Conservation (phyloP, 2,797 vertebrate genomes). For the Cynodonichthys magdalenae region DNA sequence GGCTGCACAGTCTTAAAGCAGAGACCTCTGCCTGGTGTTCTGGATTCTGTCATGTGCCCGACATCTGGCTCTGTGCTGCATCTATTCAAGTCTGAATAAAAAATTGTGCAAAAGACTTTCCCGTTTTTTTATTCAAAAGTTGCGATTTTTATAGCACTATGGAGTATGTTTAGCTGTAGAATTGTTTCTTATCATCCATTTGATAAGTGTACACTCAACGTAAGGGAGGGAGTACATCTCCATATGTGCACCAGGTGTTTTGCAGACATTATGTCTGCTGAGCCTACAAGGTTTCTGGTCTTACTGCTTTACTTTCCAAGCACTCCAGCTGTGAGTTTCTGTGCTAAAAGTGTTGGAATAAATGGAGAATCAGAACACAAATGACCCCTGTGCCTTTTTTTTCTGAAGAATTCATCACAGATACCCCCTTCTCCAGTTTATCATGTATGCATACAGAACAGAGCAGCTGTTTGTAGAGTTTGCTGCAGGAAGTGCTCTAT, state of each 20-base stretch:
- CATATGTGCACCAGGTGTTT: slow-evolving; percentile 59
- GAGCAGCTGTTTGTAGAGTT: slow-evolving; percentile 74
- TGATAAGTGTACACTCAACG: slow-evolving; percentile 22
- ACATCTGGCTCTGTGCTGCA: slow-evolving; percentile 59
- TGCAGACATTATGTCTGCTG: slow-evolving; percentile 55
- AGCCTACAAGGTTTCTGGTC: slow-evolving; percentile 50
- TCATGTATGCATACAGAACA: slow-evolving; percentile 43
- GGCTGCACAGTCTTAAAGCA: slow-evolving; percentile 67
- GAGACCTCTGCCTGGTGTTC: slow-evolving; percentile 68
- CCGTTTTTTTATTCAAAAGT: slow-evolving; percentile 26
- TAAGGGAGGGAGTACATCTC: slow-evolving; percentile 13
- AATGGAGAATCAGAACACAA: slow-evolving; percentile 48
- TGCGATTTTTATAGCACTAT: background rate
- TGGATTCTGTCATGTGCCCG: slow-evolving; percentile 75
- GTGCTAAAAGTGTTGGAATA: slow-evolving; percentile 39
- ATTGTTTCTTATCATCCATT: slow-evolving; percentile 15
- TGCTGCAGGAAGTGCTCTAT: slow-evolving; percentile 77
- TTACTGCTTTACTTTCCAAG: slow-evolving; percentile 26
- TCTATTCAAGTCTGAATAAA: slow-evolving; percentile 28
- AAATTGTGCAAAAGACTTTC: slow-evolving; percentile 13
- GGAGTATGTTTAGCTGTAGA: background rate
- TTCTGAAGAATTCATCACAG: slow-evolving; percentile 60
- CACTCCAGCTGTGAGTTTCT: slow-evolving; percentile 53
- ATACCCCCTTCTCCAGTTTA: slow-evolving; percentile 28
- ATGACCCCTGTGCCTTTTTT: slow-evolving; percentile 50